Conservation (phyloP, 1,140 invertebrate species). For the Penaeus japonicus region DNA sequence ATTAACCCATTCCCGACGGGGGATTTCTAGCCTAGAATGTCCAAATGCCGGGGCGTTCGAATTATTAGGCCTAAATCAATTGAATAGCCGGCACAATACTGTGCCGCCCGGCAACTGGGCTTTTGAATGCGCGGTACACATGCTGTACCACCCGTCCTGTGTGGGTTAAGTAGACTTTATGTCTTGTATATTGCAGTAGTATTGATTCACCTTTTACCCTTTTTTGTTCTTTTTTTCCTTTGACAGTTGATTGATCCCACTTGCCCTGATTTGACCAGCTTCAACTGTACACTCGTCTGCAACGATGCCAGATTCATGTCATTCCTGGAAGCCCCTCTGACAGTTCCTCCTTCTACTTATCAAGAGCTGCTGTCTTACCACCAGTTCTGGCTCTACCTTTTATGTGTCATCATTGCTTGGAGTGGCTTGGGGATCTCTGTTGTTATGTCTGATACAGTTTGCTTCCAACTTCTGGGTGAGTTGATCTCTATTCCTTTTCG, state of each 20-base stretch:
- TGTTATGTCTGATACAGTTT: slow-evolving; percentile 83
- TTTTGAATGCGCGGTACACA: no score
- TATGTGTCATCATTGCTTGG: slow-evolving; percentile 77
- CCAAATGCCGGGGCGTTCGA: no score
- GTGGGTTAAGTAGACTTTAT: no score
- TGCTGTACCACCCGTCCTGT: no score
- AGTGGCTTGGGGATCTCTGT: slow-evolving; percentile 83
- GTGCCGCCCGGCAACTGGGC: no score
- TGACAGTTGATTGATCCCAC: not conserved
- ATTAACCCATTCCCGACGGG: no score
- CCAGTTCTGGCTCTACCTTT: slow-evolving; percentile 58
- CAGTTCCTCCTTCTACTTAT: slow-evolving; percentile 18
- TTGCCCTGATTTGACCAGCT: not conserved
- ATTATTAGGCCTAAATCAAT: no score
- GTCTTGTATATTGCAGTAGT: no score
- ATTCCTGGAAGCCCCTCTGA: slow-evolving; percentile 39
- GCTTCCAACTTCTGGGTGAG: slow-evolving; percentile 79
- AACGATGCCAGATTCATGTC: slow-evolving; percentile 42
- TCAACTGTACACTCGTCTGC: slow-evolving; percentile 14
- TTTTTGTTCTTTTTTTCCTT: not conserved
- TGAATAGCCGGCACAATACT: no score
- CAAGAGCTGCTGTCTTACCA: slow-evolving; percentile 38
- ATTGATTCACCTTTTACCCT: not conserved
- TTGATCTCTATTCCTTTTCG: no score
- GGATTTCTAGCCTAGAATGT: no score